These are phyloP conservation scores for Pogonus chalceus DNA, from an alignment of 1,140 invertebrate genomes.

Conservation along the genomic window DNA sequence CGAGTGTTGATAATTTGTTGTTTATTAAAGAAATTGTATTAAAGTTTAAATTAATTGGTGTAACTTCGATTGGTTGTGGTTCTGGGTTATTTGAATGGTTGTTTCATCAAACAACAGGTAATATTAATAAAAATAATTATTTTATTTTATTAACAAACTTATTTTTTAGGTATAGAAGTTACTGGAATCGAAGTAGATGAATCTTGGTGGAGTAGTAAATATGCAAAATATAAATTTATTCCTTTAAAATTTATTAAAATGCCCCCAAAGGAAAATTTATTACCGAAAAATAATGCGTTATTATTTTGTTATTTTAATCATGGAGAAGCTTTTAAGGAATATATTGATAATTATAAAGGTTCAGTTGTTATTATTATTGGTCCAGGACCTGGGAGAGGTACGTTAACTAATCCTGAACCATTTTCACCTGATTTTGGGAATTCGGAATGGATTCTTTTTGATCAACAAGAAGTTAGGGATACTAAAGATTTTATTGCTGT, in stretches of 20 bases:
- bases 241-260: constrained; percentile 34
- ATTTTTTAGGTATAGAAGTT: constrained; percentile 34
- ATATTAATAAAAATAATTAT: constrained; percentile 8
- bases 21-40: constrained; percentile 32
- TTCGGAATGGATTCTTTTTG: constrained; percentile 28
- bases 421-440: constrained; percentile 41
- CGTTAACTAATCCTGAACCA: constrained; percentile 57
- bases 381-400: constrained; percentile 46
- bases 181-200: constrained; percentile 48
- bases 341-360: constrained; percentile 50
- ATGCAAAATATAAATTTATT: constrained; percentile 44
- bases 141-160: constrained; percentile 12
- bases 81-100: constrained; percentile 48
- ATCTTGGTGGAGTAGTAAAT: constrained; percentile 50
- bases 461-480: constrained; percentile 32
- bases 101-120: constrained; percentile 38
- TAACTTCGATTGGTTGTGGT: constrained; percentile 46
- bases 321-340: constrained; percentile 49
- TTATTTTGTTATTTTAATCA: constrained; percentile 72
- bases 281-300: constrained; percentile 41
- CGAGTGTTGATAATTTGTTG: constrained; percentile 38
- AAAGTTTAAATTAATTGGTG: constrained; percentile 27
- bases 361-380: constrained; percentile 57
- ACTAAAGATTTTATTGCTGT: constrained; percentile 42
- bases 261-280: constrained; percentile 24